A percentile compares a stretch with the other conserved stretches of the same genome.
Evolutionary conservation across 2,797 vertebrate genomes (phyloP).

Genomic region (Oreonectes daqikongensis): DNA sequence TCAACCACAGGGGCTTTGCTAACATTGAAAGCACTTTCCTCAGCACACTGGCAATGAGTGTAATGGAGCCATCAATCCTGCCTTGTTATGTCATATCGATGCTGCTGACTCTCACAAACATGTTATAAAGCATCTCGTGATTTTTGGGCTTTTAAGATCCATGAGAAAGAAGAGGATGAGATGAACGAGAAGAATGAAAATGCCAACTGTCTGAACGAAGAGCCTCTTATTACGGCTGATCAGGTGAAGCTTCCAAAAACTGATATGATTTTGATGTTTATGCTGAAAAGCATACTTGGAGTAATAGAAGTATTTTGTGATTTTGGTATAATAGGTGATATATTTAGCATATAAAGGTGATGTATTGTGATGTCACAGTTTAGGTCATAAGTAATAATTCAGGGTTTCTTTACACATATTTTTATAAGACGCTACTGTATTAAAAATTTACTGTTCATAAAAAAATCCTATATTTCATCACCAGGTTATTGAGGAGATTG

Average conservation of each 20-base stretch:
- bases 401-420: neutral
- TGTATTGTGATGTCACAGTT: neutral
- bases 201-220: slow-evolving; percentile 85
- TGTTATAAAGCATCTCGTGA: slow-evolving; percentile 13
- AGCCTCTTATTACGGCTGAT: slow-evolving; percentile 90
- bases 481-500: slow-evolving; percentile 94
- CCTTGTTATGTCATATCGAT: slow-evolving; percentile 2
- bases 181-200: slow-evolving; percentile 93
- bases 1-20: slow-evolving; percentile 4
- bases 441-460: neutral
- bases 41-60: slow-evolving; percentile 23
- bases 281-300: no score
- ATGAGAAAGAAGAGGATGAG: slow-evolving; percentile 91
- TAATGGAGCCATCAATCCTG: slow-evolving; percentile 32
- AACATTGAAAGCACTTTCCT: slow-evolving; percentile 19
- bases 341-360: neutral
- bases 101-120: neutral
- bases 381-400: neutral
- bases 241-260: slow-evolving; percentile 75
- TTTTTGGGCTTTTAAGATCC: slow-evolving; percentile 71
- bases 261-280: neutral
- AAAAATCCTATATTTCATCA: neutral
- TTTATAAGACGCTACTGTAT: no score
- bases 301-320: no score
- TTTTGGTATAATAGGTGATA: no score